Evolutionary conservation across 2,797 vertebrate genomes (phyloP), one percentile per base, ranked within the genome.

Genomic region (Notolepis coatsorum): DNA sequence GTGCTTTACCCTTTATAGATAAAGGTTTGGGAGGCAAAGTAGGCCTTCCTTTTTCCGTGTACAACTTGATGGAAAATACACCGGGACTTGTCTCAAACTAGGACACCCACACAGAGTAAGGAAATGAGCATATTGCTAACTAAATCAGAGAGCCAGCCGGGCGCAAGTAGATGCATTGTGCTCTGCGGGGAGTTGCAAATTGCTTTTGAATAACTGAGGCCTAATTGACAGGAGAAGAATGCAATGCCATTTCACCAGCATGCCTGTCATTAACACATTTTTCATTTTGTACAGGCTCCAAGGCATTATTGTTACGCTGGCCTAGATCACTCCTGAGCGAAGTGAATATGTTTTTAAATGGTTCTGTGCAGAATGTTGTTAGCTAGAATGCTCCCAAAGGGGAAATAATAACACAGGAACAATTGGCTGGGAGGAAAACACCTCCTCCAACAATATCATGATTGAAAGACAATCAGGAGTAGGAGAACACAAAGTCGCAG

Each of bases 171-270:
- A 80, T 68, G 78, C 71, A 77, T 79, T 79, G 75, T 54, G 63
- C 78, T 82, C 86, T 60, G 75, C 61, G 25, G 84, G 84, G 87
- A 85, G 78, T 70, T 80, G 71, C 82, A 81, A 81, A 88, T 84
- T 82, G 83, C 87, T 84, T 86, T 87, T 78, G 81, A 88, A 87
- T 82, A 84, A 85, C 79, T 76, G 37, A 68, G 78, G 73, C 79
- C 72, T 89, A 91, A 89, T 89, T 91, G 89, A 89, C 85, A 78
- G 82, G 77, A 77, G 84, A 87, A 80, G 71, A 80, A 88, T 82
- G 82, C 37, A 28, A 74, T 75, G 86, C 84, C 85, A 85, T 70
- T 76, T 78, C 8, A 41, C 66, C 30, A 10, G 63, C 48, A 66
- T 15, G 35, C 45, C 77, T 77, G 82, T 79, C 87, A 86, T 87